Evolutionary conservation across 2,797 vertebrate genomes (phyloP), one percentile per base, ranked within the genome.

Genomic region (Discoglossus pictus): DNA sequence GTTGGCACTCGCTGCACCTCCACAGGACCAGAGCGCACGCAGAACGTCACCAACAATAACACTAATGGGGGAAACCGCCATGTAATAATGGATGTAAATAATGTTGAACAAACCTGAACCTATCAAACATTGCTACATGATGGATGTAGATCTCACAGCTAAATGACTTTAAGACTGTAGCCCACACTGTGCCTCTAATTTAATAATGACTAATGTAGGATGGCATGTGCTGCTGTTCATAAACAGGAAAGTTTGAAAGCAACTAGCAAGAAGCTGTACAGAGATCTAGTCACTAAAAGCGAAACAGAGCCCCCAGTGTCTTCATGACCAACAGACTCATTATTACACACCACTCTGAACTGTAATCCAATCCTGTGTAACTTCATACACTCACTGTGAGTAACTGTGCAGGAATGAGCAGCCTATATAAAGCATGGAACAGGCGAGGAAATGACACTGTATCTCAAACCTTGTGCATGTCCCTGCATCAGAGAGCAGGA

Each of bases 281-380:
- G 40, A 63, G 52, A 10, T 51, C 24, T 15, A 58, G 36, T 16
- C 17, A 23, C 23, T 17, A 20, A 43, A 24, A 51, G n/a, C 25
- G 60, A 64, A 52, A 59, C 68, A 71, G 68, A 71, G 61, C 53
- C 68, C 68, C 60, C 52, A 42, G 60, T 71, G 68, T 71, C 35
- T 52, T 18, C 60, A 52, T 64, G 18, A 23, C 43, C 68, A 35
- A 52, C 5, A 61, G 39, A 64, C 44, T 64, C 61, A 71, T 64
- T n/a, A n/a, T n/a, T 71, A 64, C 53, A 56, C 27, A 27, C 68
- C 38, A 46, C 27, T 25, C 15, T 38, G 43, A 17, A n/a, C 68
- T 59, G 61, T 58, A 71, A 71, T 64, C 52, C 52, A 64, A 71
- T 71, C 46, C 36, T n/a, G 35, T 56, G 68, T 71, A 71, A 71